These are phyloP conservation scores for Pherbina coryleti DNA, from an alignment of 2,888 invertebrate species.

Conservation along the genomic window DNA sequence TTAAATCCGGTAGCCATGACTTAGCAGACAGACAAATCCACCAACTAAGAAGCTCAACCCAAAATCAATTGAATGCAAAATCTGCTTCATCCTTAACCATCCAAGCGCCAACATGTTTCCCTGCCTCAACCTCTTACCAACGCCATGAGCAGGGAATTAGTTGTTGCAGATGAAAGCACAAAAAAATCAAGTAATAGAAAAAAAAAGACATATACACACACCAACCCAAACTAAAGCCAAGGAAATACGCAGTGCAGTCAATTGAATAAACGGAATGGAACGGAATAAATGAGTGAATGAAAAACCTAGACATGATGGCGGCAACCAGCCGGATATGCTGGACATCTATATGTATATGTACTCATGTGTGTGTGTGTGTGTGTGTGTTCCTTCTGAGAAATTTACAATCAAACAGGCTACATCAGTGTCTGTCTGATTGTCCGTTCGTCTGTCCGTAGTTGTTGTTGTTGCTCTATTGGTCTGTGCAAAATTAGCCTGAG, in stretches of 20 bases:
- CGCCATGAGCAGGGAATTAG: too few species aligned
- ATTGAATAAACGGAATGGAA: constrained; percentile 35
- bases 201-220: background rate
- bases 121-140: background rate
- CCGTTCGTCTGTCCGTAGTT: background rate
- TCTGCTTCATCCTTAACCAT: background rate
- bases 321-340: too few species aligned
- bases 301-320: background rate
- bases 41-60: background rate
- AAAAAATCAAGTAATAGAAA: background rate
- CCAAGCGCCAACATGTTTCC: background rate
- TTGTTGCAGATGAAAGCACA: background rate
- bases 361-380: background rate
- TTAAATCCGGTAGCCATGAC: constrained; percentile 19
- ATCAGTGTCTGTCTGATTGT: background rate
- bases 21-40: background rate
- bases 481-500: constrained; percentile 9
- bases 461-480: background rate
- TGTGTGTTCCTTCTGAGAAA: background rate
- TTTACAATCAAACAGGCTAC: background rate
- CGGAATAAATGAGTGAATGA: constrained; percentile 10
- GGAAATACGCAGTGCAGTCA: constrained; percentile 32
- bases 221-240: constrained; percentile 15
- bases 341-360: too few species aligned
- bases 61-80: background rate